Conservation (phyloP, 37 sponge, comb jelly and placozoan species). For the Hexactinellida sp. region DNA sequence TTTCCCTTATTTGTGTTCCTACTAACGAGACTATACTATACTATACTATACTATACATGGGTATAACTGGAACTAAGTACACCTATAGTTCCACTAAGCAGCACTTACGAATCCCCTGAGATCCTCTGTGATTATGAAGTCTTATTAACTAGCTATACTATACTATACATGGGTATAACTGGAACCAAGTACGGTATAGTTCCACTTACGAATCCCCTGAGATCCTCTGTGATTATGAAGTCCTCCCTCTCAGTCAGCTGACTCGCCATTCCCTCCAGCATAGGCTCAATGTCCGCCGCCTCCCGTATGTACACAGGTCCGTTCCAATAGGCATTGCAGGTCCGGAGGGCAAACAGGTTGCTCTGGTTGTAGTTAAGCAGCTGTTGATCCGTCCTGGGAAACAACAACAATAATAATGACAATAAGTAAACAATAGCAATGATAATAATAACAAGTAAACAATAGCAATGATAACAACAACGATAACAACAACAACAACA, state of each 20-base stretch:
- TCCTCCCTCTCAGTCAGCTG: conserved; percentile 73
- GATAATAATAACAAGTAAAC: too few species aligned
- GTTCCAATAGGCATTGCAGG: conserved; percentile 87
- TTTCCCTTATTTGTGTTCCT: too few species aligned
- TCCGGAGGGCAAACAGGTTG: conserved; percentile 39
- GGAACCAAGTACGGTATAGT: too few species aligned
- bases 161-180: too few species aligned
- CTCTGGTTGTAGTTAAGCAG: background rate
- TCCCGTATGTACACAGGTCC: conserved; percentile 46
- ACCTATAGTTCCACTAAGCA: too few species aligned
- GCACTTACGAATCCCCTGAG: conserved; percentile 51
- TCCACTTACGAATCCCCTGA: conserved; percentile 48
- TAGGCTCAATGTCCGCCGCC: conserved; percentile 43
- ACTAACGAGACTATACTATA: too few species aligned
- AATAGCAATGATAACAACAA: too few species aligned
- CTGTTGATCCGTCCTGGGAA: background rate
- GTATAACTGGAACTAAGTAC: too few species aligned
- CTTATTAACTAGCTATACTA: too few species aligned
- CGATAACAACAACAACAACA: too few species aligned
- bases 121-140: conserved; percentile 77
- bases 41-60: too few species aligned
- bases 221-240: conserved; percentile 70
- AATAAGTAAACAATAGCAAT: background rate
- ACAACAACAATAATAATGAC: background rate
- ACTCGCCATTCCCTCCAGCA: conserved; percentile 70